phyloP scores from a whole-genome alignment of 2,113 vertebrate genomes.

The Zapornia atra region DNA sequence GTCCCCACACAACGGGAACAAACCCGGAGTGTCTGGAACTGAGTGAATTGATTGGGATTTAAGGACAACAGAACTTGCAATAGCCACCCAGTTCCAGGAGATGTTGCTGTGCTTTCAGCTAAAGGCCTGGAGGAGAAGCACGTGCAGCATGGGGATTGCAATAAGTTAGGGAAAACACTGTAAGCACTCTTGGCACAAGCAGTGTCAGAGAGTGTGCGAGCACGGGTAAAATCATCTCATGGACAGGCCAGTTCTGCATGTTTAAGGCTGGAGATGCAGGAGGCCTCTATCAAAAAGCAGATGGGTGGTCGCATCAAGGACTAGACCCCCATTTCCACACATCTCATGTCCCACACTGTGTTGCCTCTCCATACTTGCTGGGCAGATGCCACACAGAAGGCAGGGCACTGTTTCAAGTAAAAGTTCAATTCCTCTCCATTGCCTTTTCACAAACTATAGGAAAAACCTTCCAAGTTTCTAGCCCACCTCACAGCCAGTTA shows the following conservation, averaged over 20 bases:
- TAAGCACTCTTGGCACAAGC: accelerated
- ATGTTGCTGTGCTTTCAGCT: slow-evolving; percentile 70
- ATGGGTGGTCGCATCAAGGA: neutral
- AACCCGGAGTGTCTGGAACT: accelerated
- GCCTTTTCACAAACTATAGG: neutral
- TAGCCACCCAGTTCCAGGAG: slow-evolving; percentile 61
- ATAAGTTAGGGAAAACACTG: neutral
- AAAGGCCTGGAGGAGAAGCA: slow-evolving; percentile 1
- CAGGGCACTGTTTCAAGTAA: neutral
- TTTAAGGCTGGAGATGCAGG: neutral
- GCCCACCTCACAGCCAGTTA: neutral
- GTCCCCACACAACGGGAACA: accelerated
- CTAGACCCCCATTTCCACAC: neutral
- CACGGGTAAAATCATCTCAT: neutral
- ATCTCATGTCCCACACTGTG: neutral
- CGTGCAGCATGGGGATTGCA: neutral
- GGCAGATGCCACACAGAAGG: neutral
- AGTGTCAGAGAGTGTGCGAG: neutral
- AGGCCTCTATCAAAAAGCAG: neutral
- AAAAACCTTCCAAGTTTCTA: neutral
- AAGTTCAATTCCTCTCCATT: neutral
- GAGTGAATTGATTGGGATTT: neutral
- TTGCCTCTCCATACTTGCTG: neutral
- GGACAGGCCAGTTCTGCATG: neutral
- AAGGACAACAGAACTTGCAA: slow-evolving; percentile 18